Evolutionary conservation across 2,888 invertebrate species (phyloP).

Genomic region (Idaea aversata): DNA sequence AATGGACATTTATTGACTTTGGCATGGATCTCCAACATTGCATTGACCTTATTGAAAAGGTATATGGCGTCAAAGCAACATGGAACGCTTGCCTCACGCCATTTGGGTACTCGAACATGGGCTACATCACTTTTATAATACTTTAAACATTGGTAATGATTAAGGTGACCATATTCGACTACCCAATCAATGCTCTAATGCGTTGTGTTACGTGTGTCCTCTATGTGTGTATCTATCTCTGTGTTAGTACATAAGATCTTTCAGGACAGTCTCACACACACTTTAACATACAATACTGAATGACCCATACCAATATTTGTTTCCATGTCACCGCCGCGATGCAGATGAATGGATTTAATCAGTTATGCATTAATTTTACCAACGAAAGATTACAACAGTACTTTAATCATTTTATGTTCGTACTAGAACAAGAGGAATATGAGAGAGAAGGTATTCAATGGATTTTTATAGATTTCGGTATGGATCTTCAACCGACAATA

Average conservation of each 20-base stretch:
- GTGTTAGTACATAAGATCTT: slow-evolving; percentile 39
- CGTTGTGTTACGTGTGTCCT: slow-evolving; percentile 57
- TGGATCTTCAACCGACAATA: slow-evolving; percentile 95
- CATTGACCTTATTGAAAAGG: slow-evolving; percentile 97
- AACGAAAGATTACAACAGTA: slow-evolving; percentile 97
- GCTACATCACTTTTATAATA: slow-evolving; percentile 19
- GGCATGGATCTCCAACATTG: slow-evolving; percentile 97
- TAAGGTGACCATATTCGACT: slow-evolving; percentile 49
- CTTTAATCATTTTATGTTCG: slow-evolving; percentile 98
- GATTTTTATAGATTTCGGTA: slow-evolving; percentile 97
- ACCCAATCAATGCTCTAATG: slow-evolving; percentile 63
- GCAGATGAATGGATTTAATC: slow-evolving; percentile 96
- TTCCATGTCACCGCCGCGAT: slow-evolving; percentile 47
- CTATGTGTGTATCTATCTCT: slow-evolving; percentile 49
- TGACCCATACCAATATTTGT: slow-evolving; percentile 36
- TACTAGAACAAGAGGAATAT: slow-evolving; percentile 97
- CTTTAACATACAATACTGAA: slow-evolving; percentile 23
- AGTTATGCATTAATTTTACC: slow-evolving; percentile 97
- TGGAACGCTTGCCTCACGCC: slow-evolving; percentile 77
- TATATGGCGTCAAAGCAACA: slow-evolving; percentile 81
- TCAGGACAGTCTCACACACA: slow-evolving; percentile 36
- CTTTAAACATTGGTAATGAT: slow-evolving; percentile 15
- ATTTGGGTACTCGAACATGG: slow-evolving; percentile 55
- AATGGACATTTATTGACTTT: slow-evolving; percentile 98
- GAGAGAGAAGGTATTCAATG: slow-evolving; percentile 94